Evolutionary conservation across 1,140 invertebrate genomes (phyloP).

Genomic region (Psilanteris sp.): DNA sequence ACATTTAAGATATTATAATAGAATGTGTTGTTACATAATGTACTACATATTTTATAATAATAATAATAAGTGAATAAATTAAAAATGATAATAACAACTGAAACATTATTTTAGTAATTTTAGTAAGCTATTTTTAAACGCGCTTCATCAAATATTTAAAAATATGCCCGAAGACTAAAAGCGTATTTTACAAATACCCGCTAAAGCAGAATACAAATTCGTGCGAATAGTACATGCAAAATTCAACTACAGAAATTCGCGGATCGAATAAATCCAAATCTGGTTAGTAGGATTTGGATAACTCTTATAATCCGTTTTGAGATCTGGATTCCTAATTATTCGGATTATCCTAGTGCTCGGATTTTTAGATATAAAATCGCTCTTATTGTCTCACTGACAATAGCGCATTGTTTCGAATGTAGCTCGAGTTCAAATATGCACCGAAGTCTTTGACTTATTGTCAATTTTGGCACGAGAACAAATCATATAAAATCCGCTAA

Average conservation of each 20-base stretch:
- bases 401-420: conserved; percentile 12
- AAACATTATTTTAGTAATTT: too few species aligned
- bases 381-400: conserved; percentile 14
- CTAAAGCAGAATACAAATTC: not conserved
- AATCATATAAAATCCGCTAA: not conserved
- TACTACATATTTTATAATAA: too few species aligned
- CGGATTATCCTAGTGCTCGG: conserved; percentile 24
- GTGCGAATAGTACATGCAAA: too few species aligned
- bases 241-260: too few species aligned
- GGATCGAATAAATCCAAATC: conserved; percentile 13
- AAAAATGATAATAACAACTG: too few species aligned
- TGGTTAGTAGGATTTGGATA: conserved; percentile 37
- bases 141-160: too few species aligned
- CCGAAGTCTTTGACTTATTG: conserved; percentile 3
- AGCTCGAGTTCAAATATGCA: not conserved
- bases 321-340: conserved; percentile 36
- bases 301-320: conserved; percentile 21
- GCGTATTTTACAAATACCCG: too few species aligned
- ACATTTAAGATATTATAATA: too few species aligned
- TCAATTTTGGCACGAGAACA: not conserved
- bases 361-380: conserved; percentile 24
- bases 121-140: too few species aligned
- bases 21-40: too few species aligned
- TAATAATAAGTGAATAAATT: too few species aligned
- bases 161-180: too few species aligned